Conservation (phyloP, 1,140 invertebrate species). For the Sarcophaga bullata region DNA sequence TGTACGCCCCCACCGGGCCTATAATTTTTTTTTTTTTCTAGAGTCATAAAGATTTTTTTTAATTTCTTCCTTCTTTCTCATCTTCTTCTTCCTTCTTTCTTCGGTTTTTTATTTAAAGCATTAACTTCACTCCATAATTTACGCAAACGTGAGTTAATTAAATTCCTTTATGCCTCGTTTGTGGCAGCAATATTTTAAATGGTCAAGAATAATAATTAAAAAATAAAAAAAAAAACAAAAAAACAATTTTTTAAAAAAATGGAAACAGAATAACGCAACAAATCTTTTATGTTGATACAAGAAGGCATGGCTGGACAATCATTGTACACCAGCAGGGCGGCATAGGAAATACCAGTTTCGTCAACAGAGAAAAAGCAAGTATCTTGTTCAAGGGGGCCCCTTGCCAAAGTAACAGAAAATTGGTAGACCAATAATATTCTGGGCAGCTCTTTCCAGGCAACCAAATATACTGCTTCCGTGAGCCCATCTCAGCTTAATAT, state of each 20-base stretch:
- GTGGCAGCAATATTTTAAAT: conserved; percentile 27
- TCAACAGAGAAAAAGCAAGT: no score
- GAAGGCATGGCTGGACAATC: not conserved
- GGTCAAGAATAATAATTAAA: conserved; percentile 39
- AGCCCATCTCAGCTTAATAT: no score
- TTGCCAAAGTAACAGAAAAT: no score
- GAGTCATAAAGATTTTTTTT: conserved; percentile 16
- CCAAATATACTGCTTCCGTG: no score
- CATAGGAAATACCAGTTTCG: no score
- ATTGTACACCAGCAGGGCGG: no score
- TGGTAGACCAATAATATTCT: no score
- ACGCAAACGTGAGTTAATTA: conserved; percentile 41
- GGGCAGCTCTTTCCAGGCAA: no score
- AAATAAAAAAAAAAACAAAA: conserved; percentile 5
- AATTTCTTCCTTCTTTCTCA: not conserved
- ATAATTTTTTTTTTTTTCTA: not conserved
- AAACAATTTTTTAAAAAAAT: not conserved
- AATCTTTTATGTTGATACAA: not conserved
- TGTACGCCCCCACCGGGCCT: no score
- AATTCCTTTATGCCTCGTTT: conserved; percentile 36
- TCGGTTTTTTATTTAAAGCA: not conserved
- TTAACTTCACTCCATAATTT: conserved; percentile 39
- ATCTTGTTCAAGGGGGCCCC: no score
- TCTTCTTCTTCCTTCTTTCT: not conserved
- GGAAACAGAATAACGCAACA: not conserved